Evolutionary conservation across 1,140 invertebrate genomes (phyloP), one percentile per base, ranked within the genome.

Genomic region (Bombus ignitus): DNA sequence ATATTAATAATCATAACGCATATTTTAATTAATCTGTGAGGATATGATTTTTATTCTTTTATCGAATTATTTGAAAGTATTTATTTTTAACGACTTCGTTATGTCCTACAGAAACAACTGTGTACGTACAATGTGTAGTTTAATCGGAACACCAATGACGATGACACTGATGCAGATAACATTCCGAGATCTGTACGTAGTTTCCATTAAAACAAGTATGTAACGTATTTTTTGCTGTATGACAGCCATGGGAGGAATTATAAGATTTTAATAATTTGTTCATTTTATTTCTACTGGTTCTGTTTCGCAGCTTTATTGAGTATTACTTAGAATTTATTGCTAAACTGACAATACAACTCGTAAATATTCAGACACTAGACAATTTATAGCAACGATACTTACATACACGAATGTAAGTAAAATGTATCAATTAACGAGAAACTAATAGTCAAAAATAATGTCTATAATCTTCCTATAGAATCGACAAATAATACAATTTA

Each of bases 201-300:
- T 84, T 89, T 32, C 32, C 77, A 87, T 90, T 62, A 88, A 62
- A 71, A 28, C 5, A 86, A 74, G 84, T 86, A 22, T 62, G 32
- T 91, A 70, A 89, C n/a, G 59, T 66, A 77, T 83, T 79, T 68
- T 82, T 85, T 70, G 83, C 18, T 66, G 57, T 44, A 66, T 10
- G 28, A 78, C 44, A 44, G 18, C 39, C 32, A 62, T 68, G n/a
- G 35, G 88, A 81, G 2, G 82, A n/a, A 68, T 35, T 10, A 70
- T 25, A 10, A 37, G 5, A 53, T 53, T 53, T 15, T 35, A 15
- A 18, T 35, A 2, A n/a, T 32, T 35, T 35, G 13, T 32, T 66
- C n/a, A 2, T 8, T 66, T 18, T 18, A 66, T 66, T 35, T 32
- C 13, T 32, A 53, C 18, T 53, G 5, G 18, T 53, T 53, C 18